Evolutionary conservation across 2,797 vertebrate genomes (phyloP).

Genomic region (Betta splendens): DNA sequence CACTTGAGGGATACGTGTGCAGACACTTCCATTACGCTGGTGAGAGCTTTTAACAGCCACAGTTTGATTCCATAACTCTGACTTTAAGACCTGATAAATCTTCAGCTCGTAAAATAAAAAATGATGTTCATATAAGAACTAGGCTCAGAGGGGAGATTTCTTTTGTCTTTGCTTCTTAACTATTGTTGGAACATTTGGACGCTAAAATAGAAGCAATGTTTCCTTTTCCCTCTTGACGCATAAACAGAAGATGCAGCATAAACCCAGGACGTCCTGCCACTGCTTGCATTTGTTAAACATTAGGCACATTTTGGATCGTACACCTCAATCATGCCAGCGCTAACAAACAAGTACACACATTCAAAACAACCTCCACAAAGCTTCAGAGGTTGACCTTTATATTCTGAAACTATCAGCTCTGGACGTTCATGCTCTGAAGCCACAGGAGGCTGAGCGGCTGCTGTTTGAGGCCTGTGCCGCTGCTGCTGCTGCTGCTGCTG

Average conservation of each 20-base stretch:
- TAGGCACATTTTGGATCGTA: slow-evolving; percentile 16
- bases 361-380: neutral
- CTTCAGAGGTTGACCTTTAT: neutral
- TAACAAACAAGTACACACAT: slow-evolving; percentile 8
- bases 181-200: slow-evolving; percentile 23
- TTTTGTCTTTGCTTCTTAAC: neutral
- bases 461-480: neutral
- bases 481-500: too few relatives aligned
- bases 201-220: slow-evolving; percentile 22
- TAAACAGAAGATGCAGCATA: slow-evolving; percentile 14
- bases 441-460: neutral
- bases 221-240: neutral
- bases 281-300: slow-evolving; percentile 33
- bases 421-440: slow-evolving; percentile 1
- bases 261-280: slow-evolving; percentile 15
- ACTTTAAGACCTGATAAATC: slow-evolving; percentile 30
- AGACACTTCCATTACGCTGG: slow-evolving; percentile 22
- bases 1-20: neutral
- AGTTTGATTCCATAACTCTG: slow-evolving; percentile 25
- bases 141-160: neutral
- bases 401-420: neutral
- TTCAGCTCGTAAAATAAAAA: neutral
- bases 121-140: neutral
- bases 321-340: slow-evolving; percentile 8
- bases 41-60: slow-evolving; percentile 17